Base-by-base conservation (phyloP, 2,113 vertebrate species). In the Abramis brama region DNA sequence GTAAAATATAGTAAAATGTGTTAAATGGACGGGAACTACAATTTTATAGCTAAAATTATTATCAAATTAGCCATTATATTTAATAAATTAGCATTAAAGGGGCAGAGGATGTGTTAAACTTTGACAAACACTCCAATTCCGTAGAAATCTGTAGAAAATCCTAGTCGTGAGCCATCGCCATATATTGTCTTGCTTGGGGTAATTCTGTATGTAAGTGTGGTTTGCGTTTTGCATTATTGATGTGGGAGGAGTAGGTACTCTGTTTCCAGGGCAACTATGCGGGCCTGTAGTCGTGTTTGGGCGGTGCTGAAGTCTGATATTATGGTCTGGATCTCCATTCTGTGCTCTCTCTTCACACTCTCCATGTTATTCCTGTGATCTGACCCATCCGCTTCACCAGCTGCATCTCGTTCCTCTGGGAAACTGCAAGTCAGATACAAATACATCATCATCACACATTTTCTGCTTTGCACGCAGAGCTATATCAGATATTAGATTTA, bases 241-340 rank as follows among this genome's bases (percentile, higher is more conserved):
- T 79, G 43, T 66, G 80, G 55, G 45, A 36, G 23, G 27, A 64
- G 39, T 59, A 92, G 91, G 94, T 93, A 97, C 95, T 95, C 96
- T 0, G 95, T 94, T 94, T 99, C 96, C 94, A 98, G 91, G 90
- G 96, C 95, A 83, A 96, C 95, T 43, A 97, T 95, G 86, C 95
- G 96, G 86, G 96, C 94, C 93, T 97, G 97, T 83, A 98, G 96
- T 88, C 94, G 94, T 82, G 94, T 94, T 91, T 94, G 94, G 15
- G 95, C 92, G 2, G 91, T 93, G 93, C 94, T 97, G 92, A 97
- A 98, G 78, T 97, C 96, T 0, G 95, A 95, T 30, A 96, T 92
- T 90, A 96, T 87, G 89, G 90, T 95, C 94, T 97, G 94, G 83
- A 95, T 94, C 92, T 97, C 96, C 89, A 91, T 93, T 86, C 84